These are phyloP conservation scores for Anomalospiza imberbis DNA, from an alignment of 2,797 vertebrate genomes.

Conservation along the genomic window DNA sequence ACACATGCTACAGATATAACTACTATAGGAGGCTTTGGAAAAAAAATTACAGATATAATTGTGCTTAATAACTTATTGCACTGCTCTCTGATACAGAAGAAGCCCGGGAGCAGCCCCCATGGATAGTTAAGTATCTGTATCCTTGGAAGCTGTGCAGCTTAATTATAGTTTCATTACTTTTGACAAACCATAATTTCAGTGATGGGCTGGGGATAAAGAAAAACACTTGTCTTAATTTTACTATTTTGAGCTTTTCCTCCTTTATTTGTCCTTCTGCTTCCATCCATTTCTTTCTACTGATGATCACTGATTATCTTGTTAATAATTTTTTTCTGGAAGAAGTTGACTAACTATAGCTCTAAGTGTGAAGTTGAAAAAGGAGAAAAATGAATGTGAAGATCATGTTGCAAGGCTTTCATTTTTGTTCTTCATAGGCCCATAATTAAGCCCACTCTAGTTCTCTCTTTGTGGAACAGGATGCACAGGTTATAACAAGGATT, in stretches of 20 bases:
- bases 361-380: not conserved
- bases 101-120: conserved; percentile 1
- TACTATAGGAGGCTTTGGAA: not conserved
- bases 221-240: conserved; percentile 26
- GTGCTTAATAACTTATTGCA: conserved; percentile 5
- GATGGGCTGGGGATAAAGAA: not conserved
- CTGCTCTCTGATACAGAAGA: not conserved
- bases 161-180: conserved; percentile 48
- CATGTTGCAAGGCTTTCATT: not conserved
- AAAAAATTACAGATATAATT: not conserved
- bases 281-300: not conserved
- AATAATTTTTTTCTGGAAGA: not conserved
- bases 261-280: conserved; percentile 18
- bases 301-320: not conserved
- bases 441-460: not conserved
- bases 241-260: conserved; percentile 20
- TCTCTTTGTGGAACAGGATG: not conserved
- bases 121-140: conserved; percentile 29
- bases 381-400: not conserved
- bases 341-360: not conserved
- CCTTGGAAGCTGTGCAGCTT: conserved; percentile 25
- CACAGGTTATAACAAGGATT: conserved; percentile 25
- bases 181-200: conserved; percentile 50
- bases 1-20: not conserved
- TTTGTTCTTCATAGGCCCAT: conserved; percentile 1